Percentiles rank a stretch among this genome's conserved stretches.
phyloP scores from a whole-genome alignment of 2,113 vertebrate species.

The Dicaeum eximium region DNA sequence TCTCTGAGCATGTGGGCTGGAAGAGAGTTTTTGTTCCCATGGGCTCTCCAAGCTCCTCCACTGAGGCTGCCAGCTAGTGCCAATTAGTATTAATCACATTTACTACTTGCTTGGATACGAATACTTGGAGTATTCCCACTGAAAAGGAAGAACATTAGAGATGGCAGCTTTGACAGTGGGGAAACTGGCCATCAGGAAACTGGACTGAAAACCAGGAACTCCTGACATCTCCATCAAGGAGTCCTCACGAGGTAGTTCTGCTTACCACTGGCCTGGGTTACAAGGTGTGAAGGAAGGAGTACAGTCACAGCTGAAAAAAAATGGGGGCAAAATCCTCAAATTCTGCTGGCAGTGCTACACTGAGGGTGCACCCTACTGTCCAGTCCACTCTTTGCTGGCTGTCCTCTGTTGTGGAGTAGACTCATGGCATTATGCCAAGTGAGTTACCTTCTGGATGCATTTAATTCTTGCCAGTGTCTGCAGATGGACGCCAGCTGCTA shows the following conservation, averaged over 20 bases:
- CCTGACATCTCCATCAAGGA: not conserved
- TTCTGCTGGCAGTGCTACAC: not conserved
- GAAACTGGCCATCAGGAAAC: not conserved
- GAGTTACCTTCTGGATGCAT: not conserved
- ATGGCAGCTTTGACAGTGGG: not conserved
- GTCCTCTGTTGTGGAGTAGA: not conserved
- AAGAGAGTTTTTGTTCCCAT: not conserved
- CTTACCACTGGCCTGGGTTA: not conserved
- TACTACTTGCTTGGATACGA: not conserved
- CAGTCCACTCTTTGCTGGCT: not conserved
- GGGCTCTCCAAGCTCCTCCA: not conserved
- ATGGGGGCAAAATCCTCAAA: not conserved
- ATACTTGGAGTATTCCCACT: not conserved
- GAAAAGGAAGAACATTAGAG: not conserved
- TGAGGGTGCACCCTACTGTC: not conserved
- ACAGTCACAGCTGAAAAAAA: not conserved
- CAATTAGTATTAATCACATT: not conserved
- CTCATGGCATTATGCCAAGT: not conserved
- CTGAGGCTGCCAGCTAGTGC: not conserved
- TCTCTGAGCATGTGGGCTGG: not conserved
- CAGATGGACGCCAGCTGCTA: not conserved
- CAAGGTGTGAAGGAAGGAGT: not conserved
- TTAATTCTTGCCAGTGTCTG: not conserved
- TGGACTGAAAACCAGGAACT: not conserved
- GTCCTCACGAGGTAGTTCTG: not conserved